A percentile compares a stretch with the other conserved stretches of the same genome.
These are phyloP conservation scores for Formicarius rufipectus DNA, from an alignment of 2,113 vertebrate genomes.

Conservation along the genomic window DNA sequence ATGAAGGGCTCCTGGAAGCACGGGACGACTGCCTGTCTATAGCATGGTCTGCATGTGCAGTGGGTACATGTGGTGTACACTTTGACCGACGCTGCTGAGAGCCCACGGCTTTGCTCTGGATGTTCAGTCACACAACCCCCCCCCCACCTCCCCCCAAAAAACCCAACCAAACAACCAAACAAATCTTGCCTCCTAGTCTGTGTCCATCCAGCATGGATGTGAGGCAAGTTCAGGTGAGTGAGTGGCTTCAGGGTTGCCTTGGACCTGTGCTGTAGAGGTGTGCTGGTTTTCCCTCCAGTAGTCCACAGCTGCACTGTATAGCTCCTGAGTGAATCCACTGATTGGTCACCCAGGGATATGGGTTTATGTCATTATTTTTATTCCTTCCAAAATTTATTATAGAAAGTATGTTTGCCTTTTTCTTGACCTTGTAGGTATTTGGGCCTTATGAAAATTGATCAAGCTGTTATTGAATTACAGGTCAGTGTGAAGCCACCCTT, in stretches of 20 bases:
- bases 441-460: neutral
- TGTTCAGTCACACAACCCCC: neutral
- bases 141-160: too few species aligned
- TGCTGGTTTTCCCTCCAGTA: neutral
- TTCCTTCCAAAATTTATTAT: neutral
- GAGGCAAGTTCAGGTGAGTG: neutral
- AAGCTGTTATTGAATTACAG: neutral
- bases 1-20: neutral
- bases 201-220: neutral
- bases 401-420: neutral
- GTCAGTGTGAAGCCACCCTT: neutral
- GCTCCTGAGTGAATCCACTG: neutral
- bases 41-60: fast-evolving
- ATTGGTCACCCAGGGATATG: neutral
- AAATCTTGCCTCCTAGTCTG: neutral
- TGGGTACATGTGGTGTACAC: fast-evolving
- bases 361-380: neutral
- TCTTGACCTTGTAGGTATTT: neutral
- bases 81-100: fast-evolving
- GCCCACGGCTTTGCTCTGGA: neutral
- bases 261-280: fast-evolving
- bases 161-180: too few species aligned
- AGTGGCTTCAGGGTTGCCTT: neutral
- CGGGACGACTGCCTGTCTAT: fast-evolving
- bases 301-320: neutral